A percentile compares a stretch with the other conserved stretches of the same genome.
Conservation (phyloP, 2,113 vertebrate species). For the Eidolon helvum region DNA sequence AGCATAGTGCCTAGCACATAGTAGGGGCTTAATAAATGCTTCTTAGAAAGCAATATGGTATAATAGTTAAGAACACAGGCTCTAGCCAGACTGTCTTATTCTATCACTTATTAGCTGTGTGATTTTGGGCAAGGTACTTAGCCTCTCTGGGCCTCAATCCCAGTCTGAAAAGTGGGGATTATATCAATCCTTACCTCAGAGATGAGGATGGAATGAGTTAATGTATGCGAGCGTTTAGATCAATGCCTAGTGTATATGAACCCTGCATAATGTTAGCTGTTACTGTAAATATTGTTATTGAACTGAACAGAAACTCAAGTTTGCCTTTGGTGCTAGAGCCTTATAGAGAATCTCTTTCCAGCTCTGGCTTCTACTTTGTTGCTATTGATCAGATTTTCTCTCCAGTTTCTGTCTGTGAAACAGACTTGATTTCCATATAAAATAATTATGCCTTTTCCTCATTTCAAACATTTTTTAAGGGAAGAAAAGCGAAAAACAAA, state of each 20-base stretch:
- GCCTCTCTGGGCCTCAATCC: not conserved
- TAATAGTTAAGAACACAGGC: not conserved
- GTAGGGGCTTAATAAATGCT: not conserved
- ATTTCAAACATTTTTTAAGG: conserved; percentile 59
- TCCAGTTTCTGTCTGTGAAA: conserved; percentile 53
- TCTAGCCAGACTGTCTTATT: not conserved
- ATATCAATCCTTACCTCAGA: not conserved
- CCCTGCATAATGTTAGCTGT: not conserved
- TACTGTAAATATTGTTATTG: not conserved
- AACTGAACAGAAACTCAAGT: not conserved
- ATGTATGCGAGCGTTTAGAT: not conserved
- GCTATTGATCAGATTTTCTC: conserved; percentile 56
- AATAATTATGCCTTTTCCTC: conserved; percentile 51
- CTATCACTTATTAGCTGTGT: not conserved
- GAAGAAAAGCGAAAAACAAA: not conserved
- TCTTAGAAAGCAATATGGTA: not conserved
- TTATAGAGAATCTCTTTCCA: not conserved
- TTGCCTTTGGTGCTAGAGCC: not conserved
- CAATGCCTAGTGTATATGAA: not conserved
- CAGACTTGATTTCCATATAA: conserved; percentile 57
- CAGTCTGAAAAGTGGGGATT: not conserved
- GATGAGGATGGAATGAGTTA: not conserved
- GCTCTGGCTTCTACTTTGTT: not conserved
- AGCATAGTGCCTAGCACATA: not conserved
- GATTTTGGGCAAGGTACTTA: not conserved